Base-by-base conservation (phyloP, 2,888 invertebrate genomes). In the Dione juno region DNA sequence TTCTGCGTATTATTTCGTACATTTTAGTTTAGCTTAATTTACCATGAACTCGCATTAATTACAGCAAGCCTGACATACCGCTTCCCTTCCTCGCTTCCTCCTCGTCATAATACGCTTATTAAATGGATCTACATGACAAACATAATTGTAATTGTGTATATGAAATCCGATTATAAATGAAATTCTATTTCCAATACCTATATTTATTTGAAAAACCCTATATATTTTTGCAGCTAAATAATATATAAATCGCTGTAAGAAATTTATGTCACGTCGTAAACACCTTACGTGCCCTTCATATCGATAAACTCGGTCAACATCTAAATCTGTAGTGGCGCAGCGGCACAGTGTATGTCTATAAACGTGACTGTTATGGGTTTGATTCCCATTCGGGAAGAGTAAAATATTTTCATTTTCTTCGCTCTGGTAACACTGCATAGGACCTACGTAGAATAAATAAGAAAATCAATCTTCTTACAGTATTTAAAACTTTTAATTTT, bases 51-150 rank as follows among this genome's bases (percentile, higher is more conserved):
- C 19, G 50, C 58, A 50, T 67, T 59, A 41, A 59, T 67, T 59
- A 67, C 67, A 14, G 13, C 61, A 37, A 40, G 52, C 59, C 61
- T 43, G 58, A 68, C 61, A 28, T 53, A 41, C 45, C 64, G 43
- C 61, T 35, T 37, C 57, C 57, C 7, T 57, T 37, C 37, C 16
- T 11, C 16, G 21, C n/a, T 48, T 53, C 14, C 59, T 35, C 40
- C 37, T 19, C 43, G 43, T 45, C 67, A 53, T 53, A 63, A 43
- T 68, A 35, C 52, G 61, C 35, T 14, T 53, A 37, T 50, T 59
- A 59, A 61, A 53, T 50, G 7, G 43, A 19, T 52, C 43, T 16
- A 43, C 28, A 13, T n/a, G 10, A 28, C 28, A 28, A 28, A 2
- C 50, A 21, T 50, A 10, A 21, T 21, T 50, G 21, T 50, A 16